Evolutionary conservation across 1,140 invertebrate genomes (phyloP), one percentile per base, ranked within the genome.

Genomic region (Pogonognathellus flavescens): DNA sequence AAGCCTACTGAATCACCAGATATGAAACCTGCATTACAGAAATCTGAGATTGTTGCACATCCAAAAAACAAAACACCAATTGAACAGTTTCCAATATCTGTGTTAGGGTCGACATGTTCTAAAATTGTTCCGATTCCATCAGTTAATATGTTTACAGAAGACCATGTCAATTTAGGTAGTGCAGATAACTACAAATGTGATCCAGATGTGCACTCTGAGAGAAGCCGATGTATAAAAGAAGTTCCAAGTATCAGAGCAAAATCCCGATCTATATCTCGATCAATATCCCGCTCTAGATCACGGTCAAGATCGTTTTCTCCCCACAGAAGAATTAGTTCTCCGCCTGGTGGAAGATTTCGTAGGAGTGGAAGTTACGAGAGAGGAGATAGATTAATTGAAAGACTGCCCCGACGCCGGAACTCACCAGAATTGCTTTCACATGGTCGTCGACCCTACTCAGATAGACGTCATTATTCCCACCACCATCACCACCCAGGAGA

Each of bases 261-360:
- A 41, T 84, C 82, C 0, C 50, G 82, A 18, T 86, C 85, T 8
- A 16, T 50, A 9, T 84, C 57, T 1, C 66, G 31, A 7, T 76
- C 83, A 1, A 53, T 20, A 3, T 84, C 83, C 5, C 81, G 80
- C 55, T 82, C 86, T 2, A 66, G 84, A 14, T 87, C 86, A 1
- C 31, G 84, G n/a, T 85, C 85, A n/a, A 25, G 82, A 16, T 84
- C 86, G 14, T 83, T 31, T 20, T 85, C 86, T 49, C 86, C 86
- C 1, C 52, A 80, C 22, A 31, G 50, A 60, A 84, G 66, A 59
- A 22, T 25, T 66, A 13, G 8, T 25, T 13, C 62, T 13, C 70
- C 70, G 9, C 70, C 16, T 4, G 10, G 1, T 18, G 14, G 8
- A 2, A 83, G 82, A 83, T 60, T 83, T 22, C 59, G 57, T 50